Base-by-base conservation (phyloP, 1,140 invertebrate species). In the Diuraphis noxia region DNA sequence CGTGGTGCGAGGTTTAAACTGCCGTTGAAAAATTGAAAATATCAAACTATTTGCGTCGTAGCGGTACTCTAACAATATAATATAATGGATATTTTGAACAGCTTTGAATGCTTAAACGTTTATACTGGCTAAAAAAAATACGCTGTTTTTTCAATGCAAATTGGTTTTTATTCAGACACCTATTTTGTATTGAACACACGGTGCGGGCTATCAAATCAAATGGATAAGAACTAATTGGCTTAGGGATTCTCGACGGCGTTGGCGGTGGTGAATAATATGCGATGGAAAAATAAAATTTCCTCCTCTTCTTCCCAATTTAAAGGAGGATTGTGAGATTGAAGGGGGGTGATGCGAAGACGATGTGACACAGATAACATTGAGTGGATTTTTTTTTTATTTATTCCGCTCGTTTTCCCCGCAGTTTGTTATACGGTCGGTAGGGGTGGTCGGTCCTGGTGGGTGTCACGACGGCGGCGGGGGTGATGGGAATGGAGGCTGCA, bases 221-320 rank as follows among this genome's bases (percentile, higher is more conserved):
- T 38, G 85, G 85, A 52, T 52, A 52, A 87, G 46, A 87, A 87
- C n/a, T 87, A 87, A 87, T 87, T 87, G 85, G 43, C 23, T 87
- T 52, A 34, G 34, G 43, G 41, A n/a, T 49, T 38, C 23, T 85
- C 17, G n/a, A 9, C 82, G 82, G 5, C 30, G 25, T 17, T 7
- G 10, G 72, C 21, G 34, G 21, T 1, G n/a, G 9, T 8, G 56
- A n/a, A n/a, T 72, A 38, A 25, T n/a, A n/a, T 52, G 43, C n/a
- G 85, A 87, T 52, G n/a, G 46, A 34, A 52, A 87, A 43, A 43
- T 82, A 41, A 41, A 82, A 82, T n/a, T n/a, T n/a, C 30, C 82
- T 85, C 13, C 1, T 5, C n/a, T 25, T 9, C 9, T 13, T 2
- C 25, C 0, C 38, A 36, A 0, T 84, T 43, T n/a, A 2, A 19